These are phyloP conservation scores for Amphipoea oculea DNA, from an alignment of 2,888 invertebrate genomes.

Conservation along the genomic window DNA sequence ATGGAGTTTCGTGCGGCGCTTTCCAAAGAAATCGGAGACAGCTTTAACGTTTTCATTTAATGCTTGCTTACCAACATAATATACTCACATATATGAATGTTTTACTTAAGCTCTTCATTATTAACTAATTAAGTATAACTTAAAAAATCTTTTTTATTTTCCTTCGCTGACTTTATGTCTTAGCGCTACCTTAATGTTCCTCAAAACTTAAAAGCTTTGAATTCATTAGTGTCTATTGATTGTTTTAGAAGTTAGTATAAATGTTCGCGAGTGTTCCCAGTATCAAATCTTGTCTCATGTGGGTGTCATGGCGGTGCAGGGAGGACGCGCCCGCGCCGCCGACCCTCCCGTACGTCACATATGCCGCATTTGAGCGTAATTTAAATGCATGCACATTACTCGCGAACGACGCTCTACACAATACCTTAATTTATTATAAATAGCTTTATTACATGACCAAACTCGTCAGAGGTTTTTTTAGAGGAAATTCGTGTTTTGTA, in stretches of 20 bases:
- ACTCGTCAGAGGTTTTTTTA: constrained; percentile 63
- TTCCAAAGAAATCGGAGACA: constrained; percentile 82
- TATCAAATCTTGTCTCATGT: constrained; percentile 59
- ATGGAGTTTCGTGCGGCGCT: constrained; percentile 81
- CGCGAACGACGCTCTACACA: constrained; percentile 74
- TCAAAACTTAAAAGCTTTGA: constrained; percentile 18
- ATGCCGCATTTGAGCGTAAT: constrained; percentile 83
- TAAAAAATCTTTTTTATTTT: constrained; percentile 15
- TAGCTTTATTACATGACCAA: constrained; percentile 76
- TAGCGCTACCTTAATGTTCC: not conserved
- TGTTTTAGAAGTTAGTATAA: constrained; percentile 25
- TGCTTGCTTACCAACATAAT: constrained; percentile 39
- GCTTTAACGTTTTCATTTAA: constrained; percentile 74
- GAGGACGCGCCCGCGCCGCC: constrained; percentile 53
- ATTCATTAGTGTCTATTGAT: constrained; percentile 15
- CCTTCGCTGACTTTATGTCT: not conserved
- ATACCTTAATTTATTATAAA: constrained; percentile 84
- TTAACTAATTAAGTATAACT: constrained; percentile 22
- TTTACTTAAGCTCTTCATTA: constrained; percentile 27
- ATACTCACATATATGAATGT: constrained; percentile 28
- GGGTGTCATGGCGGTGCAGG: constrained; percentile 55
- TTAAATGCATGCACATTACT: constrained; percentile 87
- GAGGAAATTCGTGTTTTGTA: constrained; percentile 31
- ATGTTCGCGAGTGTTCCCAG: constrained; percentile 11
- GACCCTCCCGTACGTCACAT: constrained; percentile 56